Conservation (phyloP, 2,113 vertebrate genomes). For the Pachycephala philippinensis region DNA sequence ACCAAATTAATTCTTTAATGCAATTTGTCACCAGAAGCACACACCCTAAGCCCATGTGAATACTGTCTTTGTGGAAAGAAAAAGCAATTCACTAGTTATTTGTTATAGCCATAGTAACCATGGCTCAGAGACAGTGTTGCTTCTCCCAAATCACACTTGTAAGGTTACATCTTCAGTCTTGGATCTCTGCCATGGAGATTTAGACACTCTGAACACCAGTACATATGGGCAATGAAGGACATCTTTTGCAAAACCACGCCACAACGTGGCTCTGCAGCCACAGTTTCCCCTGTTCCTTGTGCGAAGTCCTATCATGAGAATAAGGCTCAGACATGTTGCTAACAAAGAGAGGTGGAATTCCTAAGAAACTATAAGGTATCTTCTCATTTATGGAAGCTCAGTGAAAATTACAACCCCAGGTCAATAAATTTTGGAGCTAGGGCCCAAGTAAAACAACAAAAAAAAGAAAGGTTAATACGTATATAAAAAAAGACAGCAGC, state of each 20-base stretch:
- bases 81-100: background rate
- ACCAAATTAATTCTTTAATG: background rate
- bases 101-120: background rate
- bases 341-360: background rate
- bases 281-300: background rate
- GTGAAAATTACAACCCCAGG: background rate
- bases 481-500: background rate
- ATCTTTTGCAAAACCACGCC: background rate
- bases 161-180: background rate
- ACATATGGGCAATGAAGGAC: background rate
- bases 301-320: background rate
- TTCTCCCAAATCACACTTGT: background rate
- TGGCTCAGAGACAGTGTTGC: background rate
- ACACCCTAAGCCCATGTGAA: background rate
- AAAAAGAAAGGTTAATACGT: accelerated
- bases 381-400: background rate
- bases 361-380: background rate
- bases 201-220: background rate
- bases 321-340: background rate
- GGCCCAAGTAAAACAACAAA: background rate
- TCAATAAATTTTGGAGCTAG: background rate
- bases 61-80: background rate
- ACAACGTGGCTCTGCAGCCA: accelerated
- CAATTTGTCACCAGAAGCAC: background rate
- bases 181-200: background rate